These are phyloP conservation scores for Drosophila nr. medialis DNA, from an alignment of 2,888 invertebrate genomes.

Conservation along the genomic window DNA sequence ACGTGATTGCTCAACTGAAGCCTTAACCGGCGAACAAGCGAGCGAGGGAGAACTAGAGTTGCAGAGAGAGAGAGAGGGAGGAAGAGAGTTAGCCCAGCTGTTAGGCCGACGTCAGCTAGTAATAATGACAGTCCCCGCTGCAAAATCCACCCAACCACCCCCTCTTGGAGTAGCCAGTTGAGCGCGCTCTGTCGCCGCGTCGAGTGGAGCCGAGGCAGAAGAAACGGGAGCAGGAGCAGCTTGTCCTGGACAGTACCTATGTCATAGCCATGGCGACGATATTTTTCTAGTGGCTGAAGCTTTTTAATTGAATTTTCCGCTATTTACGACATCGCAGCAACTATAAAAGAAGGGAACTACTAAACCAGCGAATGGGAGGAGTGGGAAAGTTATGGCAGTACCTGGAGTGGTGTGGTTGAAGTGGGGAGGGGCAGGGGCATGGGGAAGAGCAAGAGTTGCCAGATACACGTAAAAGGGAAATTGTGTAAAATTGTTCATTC, in stretches of 20 bases:
- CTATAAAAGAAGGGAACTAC: conserved; percentile 36
- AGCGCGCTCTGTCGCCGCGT: conserved; percentile 49
- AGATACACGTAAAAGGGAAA: conserved; percentile 56
- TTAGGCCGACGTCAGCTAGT: conserved; percentile 53
- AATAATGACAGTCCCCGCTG: conserved; percentile 52
- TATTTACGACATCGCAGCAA: conserved; percentile 64
- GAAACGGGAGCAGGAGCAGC: conserved; percentile 5
- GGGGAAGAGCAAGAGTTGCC: conserved; percentile 44
- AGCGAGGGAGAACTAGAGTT: background rate
- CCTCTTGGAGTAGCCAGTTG: conserved; percentile 26
- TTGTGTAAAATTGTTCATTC: conserved; percentile 72
- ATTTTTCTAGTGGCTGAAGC: conserved; percentile 80
- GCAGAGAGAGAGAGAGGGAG: background rate
- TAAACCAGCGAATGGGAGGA: conserved; percentile 1
- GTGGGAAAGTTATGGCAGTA: conserved; percentile 45
- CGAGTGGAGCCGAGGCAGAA: background rate
- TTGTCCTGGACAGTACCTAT: conserved; percentile 58
- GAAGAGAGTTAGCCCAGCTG: conserved; percentile 29
- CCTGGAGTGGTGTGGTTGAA: conserved; percentile 16
- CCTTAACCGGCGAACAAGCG: conserved; percentile 19
- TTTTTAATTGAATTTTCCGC: conserved; percentile 80
- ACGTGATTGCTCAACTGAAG: conserved; percentile 76
- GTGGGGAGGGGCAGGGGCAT: background rate
- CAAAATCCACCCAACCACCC: background rate
- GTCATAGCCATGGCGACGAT: conserved; percentile 79